Conservation (phyloP, 2,888 invertebrate genomes). For the Brenthis ino region DNA sequence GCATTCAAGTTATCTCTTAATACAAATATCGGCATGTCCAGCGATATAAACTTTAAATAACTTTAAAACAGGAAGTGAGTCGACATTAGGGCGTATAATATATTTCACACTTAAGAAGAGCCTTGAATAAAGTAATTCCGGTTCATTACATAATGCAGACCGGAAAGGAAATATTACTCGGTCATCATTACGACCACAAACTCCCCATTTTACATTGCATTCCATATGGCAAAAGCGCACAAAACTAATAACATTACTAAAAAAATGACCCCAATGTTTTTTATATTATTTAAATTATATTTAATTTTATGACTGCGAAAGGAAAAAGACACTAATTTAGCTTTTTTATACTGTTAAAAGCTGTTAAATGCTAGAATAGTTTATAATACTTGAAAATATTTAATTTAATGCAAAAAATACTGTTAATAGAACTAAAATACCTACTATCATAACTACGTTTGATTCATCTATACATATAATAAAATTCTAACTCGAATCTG, state of each 20-base stretch:
- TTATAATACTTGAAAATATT: no score
- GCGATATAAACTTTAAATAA: background rate
- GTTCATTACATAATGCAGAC: conserved; percentile 76
- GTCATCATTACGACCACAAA: conserved; percentile 76
- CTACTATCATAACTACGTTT: no score
- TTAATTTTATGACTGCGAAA: no score
- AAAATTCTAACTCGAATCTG: no score
- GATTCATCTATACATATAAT: no score
- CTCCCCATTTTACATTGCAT: conserved; percentile 70
- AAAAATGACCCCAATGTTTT: background rate
- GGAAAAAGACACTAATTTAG: no score
- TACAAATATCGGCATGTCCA: background rate
- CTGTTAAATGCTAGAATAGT: no score
- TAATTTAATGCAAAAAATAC: no score
- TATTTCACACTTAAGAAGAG: conserved; percentile 64
- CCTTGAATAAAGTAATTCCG: conserved; percentile 77
- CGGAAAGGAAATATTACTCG: conserved; percentile 76
- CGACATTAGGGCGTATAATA: conserved; percentile 57
- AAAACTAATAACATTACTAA: background rate
- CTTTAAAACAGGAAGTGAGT: conserved; percentile 51
- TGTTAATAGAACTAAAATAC: no score
- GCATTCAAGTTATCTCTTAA: background rate
- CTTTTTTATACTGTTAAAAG: no score
- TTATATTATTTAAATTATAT: background rate
- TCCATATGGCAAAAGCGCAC: conserved; percentile 59